A percentile compares a stretch with the other conserved stretches of the same genome.
Evolutionary conservation across 2,113 vertebrate species (phyloP).

Genomic region (Oncorhynchus tshawytscha): DNA sequence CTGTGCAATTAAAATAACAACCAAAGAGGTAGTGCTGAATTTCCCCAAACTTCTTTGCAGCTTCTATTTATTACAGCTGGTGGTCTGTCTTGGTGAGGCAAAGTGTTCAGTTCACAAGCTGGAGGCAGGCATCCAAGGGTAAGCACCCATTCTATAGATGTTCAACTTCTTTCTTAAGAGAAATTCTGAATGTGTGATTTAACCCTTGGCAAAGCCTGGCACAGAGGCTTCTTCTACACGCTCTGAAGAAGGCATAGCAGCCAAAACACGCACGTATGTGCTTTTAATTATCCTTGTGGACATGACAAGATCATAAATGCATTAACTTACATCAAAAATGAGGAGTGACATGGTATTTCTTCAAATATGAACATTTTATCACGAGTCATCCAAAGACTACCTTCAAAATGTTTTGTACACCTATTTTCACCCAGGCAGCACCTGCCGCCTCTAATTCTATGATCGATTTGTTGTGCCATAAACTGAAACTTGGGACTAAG

Average conservation of each 20-base stretch:
- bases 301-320: no score
- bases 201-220: background rate
- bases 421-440: background rate
- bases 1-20: background rate
- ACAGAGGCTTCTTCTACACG: background rate
- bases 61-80: background rate
- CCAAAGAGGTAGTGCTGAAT: constrained; percentile 1
- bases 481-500: background rate
- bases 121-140: background rate
- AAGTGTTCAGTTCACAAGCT: background rate
- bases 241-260: no score
- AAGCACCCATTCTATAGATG: background rate
- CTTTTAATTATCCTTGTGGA: no score
- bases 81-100: background rate
- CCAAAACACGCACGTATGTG: no score
- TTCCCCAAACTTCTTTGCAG: background rate
- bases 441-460: background rate
- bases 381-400: background rate
- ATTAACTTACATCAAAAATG: no score
- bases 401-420: background rate
- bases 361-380: background rate
- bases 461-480: background rate
- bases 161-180: background rate
- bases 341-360: no score
- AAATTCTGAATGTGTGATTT: background rate